Base-by-base conservation (phyloP, 2,113 vertebrate species). In the Misgurnus mizolepis region DNA sequence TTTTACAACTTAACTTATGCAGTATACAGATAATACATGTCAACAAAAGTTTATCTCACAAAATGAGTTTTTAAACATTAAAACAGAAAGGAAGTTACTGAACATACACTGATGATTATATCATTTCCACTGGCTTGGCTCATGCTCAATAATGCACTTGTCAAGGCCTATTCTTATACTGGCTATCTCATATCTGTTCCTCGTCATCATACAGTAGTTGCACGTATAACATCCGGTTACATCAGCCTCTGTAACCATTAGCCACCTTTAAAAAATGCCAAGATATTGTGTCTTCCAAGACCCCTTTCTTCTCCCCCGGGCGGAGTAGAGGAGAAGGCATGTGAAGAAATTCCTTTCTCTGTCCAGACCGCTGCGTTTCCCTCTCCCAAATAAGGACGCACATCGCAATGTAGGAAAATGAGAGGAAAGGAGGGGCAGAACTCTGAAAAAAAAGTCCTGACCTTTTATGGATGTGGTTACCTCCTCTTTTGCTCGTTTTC, bases 381-480 rank as follows among this genome's bases (percentile, higher is more conserved):
- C 87, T 89, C 87, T 91, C 89, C 89, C 88, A 89, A 91, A 91
- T 89, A 91, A 89, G 90, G 91, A 89, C 80, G 85, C 85, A 80
- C 84, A 84, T 89, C 79, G 87, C 76, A 85, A 73, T 61, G 58
- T 22, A 83, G 75, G 80, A 84, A 86, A 79, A 67, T 60, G 82
- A 84, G 68, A 49, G 60, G 66, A 55, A 80, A 76, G 79, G 83
- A 86, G 88, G 87, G 53, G 55, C 85, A 12, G 15, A 50, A 81
- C 41, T 56, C 17, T 12, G 40, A 80, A 82, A 82, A 22, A 34
- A 70, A 70, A 50, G 34, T 40, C 22, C 61, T 80, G 68, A 66
- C 83, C 79, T 81, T 84, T 73, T 81, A 84, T n/a, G 83, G 83
- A 64, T 61, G 27, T 78, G 45, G 83, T 81, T 81, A 22, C 83